Base-by-base conservation (phyloP, 1,140 invertebrate species). In the Heliconius melpomene region DNA sequence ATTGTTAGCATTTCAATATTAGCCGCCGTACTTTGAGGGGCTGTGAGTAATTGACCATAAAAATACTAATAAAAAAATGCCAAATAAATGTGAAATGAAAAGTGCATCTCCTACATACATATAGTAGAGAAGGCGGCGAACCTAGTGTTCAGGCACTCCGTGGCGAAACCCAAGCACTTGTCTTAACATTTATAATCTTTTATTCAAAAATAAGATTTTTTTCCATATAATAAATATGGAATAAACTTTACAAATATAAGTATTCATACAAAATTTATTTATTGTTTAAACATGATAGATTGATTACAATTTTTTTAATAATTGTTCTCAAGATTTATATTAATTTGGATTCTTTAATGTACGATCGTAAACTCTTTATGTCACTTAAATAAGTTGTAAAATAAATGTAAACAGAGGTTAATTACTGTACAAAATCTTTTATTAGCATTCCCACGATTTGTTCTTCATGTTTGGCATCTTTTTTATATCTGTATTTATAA, bases 1-100 rank as follows among this genome's bases (percentile, higher is more conserved):
- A 54, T 77, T 77, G 79, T 77, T 80, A 76, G 40, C 40, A 16
- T 74, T 74, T 72, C 54, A 77, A 77, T 72, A 72, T 38, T 13
- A 16, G 16, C 29, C 29, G 36, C 32, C 13, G 16, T 72, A 8
- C 13, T 72, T 38, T 66, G 60, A 11, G 20, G 71, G 7, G 71
- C 29, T 72, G 36, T 20, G 36, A 11, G 29, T 72, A 38, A 72
- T 38, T 72, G 71, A 38, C 29, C 70, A 57, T 57, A 9, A 57
- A 57, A 23, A 23, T 23, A 52, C 50, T 20, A 52, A 20, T 20
- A 20, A n/a, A n/a, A n/a, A n/a, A n/a, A 20, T 20, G 50, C 5
- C 50, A 20, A 52, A 50, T 6, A 16, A 50, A 18, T 50, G 38
- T 11, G 2, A 11, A 36, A 46, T 46, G 0, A 5, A 16, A 52